Conservation (phyloP, 2,113 vertebrate genomes). For the Electrona antarctica region DNA sequence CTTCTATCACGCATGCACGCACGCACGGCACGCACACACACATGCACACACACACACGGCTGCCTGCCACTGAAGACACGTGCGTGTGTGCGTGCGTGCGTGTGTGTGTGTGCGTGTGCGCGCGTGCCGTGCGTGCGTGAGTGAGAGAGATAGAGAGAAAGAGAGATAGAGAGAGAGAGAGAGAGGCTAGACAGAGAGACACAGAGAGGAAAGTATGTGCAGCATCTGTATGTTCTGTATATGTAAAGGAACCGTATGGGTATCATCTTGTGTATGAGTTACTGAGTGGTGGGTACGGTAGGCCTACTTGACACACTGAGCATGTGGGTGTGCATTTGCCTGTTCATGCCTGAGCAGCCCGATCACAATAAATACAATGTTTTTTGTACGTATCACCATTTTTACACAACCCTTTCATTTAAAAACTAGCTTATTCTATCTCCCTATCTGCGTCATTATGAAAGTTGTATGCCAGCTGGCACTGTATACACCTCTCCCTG, state of each 20-base stretch:
- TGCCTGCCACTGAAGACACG: conserved; percentile 12
- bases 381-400: conserved; percentile 8
- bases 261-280: not conserved
- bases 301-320: not conserved
- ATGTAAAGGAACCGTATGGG: no score
- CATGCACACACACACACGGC: conserved; percentile 18
- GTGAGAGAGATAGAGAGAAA: no score
- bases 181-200: no score
- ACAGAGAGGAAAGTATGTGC: no score
- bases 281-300: conserved; percentile 20
- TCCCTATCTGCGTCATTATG: conserved; percentile 49
- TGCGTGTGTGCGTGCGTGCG: not conserved
- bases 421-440: conserved; percentile 55
- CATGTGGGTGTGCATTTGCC: no score
- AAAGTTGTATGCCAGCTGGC: conserved; percentile 68
- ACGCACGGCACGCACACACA: not conserved
- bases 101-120: not conserved
- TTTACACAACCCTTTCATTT: conserved; percentile 60
- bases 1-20: conserved; percentile 47
- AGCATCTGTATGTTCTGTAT: no score
- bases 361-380: not conserved
- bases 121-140: not conserved
- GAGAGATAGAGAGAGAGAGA: no score
- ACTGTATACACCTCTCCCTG: conserved; percentile 42
- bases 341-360: no score